Evolutionary conservation across 2,797 vertebrate species (phyloP).

Genomic region (Coregonus suidteri): DNA sequence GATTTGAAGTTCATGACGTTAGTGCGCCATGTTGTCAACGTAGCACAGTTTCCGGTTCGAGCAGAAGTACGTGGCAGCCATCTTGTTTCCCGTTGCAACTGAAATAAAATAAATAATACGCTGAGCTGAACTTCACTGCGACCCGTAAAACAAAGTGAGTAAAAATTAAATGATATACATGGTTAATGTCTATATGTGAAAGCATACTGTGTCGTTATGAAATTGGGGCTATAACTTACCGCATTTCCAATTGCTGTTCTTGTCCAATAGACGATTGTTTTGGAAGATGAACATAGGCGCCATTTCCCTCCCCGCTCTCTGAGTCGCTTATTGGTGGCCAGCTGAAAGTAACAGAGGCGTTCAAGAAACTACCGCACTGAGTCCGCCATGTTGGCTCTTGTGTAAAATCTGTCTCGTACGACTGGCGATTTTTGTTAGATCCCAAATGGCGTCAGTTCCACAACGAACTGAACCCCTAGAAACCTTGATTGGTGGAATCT

Average conservation of each 20-base stretch:
- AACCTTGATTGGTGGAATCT: slow-evolving; percentile 90
- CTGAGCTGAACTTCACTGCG: slow-evolving; percentile 75
- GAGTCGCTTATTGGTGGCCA: slow-evolving; percentile 87
- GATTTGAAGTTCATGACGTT: not conserved
- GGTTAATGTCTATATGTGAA: slow-evolving; percentile 18
- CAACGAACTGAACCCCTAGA: slow-evolving; percentile 77
- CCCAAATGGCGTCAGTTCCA: slow-evolving; percentile 81
- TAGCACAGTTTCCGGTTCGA: slow-evolving; percentile 70
- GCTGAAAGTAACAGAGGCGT: slow-evolving; percentile 74
- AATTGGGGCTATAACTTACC: slow-evolving; percentile 50
- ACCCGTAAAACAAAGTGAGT: slow-evolving; percentile 77
- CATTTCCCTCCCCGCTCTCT: slow-evolving; percentile 85
- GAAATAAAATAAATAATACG: slow-evolving; percentile 84
- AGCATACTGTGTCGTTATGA: slow-evolving; percentile 21
- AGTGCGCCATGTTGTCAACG: slow-evolving; percentile 42
- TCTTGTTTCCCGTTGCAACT: slow-evolving; percentile 83
- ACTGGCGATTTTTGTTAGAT: slow-evolving; percentile 36
- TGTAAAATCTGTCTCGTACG: rapidly evolving
- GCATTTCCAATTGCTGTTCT: slow-evolving; percentile 75
- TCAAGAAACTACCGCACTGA: slow-evolving; percentile 63
- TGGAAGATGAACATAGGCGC: slow-evolving; percentile 85
- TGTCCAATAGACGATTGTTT: slow-evolving; percentile 86
- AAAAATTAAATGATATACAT: slow-evolving; percentile 43
- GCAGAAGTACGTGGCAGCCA: slow-evolving; percentile 75
- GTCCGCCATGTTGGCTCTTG: slow-evolving; percentile 76